A percentile compares a stretch with the other conserved stretches of the same genome.
These are phyloP conservation scores for Zaprionus davidi DNA, from an alignment of 1,140 invertebrate genomes.

Conservation along the genomic window DNA sequence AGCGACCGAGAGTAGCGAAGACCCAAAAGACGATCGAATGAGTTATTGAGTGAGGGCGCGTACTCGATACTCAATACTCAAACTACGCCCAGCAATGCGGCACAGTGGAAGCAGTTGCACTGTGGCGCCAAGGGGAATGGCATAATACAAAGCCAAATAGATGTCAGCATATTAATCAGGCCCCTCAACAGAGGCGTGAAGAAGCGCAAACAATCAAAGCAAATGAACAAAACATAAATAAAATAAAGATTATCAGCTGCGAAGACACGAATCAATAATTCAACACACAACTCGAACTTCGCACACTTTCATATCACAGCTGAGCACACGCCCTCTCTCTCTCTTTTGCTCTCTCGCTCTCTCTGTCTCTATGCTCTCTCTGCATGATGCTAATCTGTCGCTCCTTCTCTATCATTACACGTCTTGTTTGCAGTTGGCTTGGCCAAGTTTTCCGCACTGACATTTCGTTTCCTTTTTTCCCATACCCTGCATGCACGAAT, in stretches of 20 bases:
- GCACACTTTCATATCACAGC: slow-evolving; percentile 27
- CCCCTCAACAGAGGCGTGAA: slow-evolving; percentile 20
- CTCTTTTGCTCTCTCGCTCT: neutral
- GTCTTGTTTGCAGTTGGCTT: slow-evolving; percentile 52
- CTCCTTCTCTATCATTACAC: slow-evolving; percentile 45
- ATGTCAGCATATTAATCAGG: slow-evolving; percentile 55
- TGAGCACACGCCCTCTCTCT: slow-evolving; percentile 3
- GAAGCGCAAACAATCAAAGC: slow-evolving; percentile 26
- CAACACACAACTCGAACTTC: slow-evolving; percentile 11
- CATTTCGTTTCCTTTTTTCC: slow-evolving; percentile 70
- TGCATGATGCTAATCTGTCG: slow-evolving; percentile 19
- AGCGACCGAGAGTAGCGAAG: no score
- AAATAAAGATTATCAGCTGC: slow-evolving; percentile 14
- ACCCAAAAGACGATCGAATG: slow-evolving; percentile 17
- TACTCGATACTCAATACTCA: slow-evolving; percentile 41
- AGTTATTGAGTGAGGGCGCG: slow-evolving; percentile 44
- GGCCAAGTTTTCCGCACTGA: slow-evolving; percentile 71
- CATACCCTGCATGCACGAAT: slow-evolving; percentile 11
- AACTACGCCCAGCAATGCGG: slow-evolving; percentile 60
- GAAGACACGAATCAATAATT: slow-evolving; percentile 20
- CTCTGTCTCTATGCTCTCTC: slow-evolving; percentile 10
- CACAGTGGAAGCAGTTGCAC: slow-evolving; percentile 32
- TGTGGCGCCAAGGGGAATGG: slow-evolving; percentile 2
- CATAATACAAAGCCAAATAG: slow-evolving; percentile 4
- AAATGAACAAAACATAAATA: slow-evolving; percentile 26